These are phyloP conservation scores for Drosophila meridionalis DNA, from an alignment of 2,888 invertebrate species.

Conservation along the genomic window DNA sequence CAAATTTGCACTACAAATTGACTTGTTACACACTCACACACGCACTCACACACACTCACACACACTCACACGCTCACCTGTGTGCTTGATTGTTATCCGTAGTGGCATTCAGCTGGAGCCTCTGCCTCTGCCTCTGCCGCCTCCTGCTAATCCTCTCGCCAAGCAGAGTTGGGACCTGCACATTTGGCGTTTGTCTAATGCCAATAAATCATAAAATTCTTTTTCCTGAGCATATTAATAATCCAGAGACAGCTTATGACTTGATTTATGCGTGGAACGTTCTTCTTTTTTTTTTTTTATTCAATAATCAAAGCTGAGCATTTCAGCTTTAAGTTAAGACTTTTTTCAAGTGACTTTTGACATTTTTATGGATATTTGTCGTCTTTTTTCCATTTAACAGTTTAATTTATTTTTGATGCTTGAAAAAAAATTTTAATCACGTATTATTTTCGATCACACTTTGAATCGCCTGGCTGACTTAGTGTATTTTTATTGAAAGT, in stretches of 20 bases:
- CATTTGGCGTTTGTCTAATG: slow-evolving; percentile 50
- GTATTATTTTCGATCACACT: too few species aligned
- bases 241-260: slow-evolving; percentile 64
- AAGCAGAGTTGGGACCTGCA: slow-evolving; percentile 8
- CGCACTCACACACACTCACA: slow-evolving; percentile 42
- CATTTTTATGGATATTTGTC: slow-evolving; percentile 16
- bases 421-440: neutral
- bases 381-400: neutral
- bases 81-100: slow-evolving; percentile 45
- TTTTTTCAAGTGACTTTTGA: slow-evolving; percentile 15
- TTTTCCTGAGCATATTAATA: slow-evolving; percentile 67
- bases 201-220: slow-evolving; percentile 66
- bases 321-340: slow-evolving; percentile 28
- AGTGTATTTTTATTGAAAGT: too few species aligned
- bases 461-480: too few species aligned
- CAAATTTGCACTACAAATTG: slow-evolving; percentile 73
- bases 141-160: slow-evolving; percentile 18
- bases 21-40: slow-evolving; percentile 59
- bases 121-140: neutral
- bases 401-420: slow-evolving; percentile 6
- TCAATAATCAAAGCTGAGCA: slow-evolving; percentile 36
- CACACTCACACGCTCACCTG: slow-evolving; percentile 21
- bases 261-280: slow-evolving; percentile 60
- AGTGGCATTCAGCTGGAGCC: slow-evolving; percentile 32
- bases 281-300: slow-evolving; percentile 17